phyloP scores from a whole-genome alignment of 2,797 vertebrate genomes.

The Pterois miles region DNA sequence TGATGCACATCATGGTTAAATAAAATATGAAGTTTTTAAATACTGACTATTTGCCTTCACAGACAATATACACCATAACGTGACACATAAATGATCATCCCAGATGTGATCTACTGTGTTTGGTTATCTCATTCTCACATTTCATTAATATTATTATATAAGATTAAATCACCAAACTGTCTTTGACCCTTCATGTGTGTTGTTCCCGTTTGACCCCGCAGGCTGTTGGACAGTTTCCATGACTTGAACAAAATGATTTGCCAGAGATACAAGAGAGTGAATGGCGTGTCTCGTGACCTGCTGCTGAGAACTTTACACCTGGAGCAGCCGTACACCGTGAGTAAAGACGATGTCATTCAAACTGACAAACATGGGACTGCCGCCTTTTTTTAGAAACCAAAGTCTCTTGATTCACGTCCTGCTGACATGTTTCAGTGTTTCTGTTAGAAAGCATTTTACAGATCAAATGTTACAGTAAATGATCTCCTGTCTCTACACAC shows the following conservation, averaged over 20 bases:
- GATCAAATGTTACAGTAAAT: not conserved
- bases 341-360: conserved; percentile 13
- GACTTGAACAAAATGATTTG: conserved; percentile 84
- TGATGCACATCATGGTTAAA: not conserved
- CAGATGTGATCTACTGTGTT: too few species aligned
- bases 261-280: conserved; percentile 76
- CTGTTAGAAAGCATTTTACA: not conserved
- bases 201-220: conserved; percentile 38
- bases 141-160: not conserved
- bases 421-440: not conserved
- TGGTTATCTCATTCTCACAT: not conserved
- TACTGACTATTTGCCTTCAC: too few species aligned
- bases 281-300: conserved; percentile 70
- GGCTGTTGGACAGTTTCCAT: conserved; percentile 80
- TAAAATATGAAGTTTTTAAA: not conserved
- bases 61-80: too few species aligned
- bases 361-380: not conserved
- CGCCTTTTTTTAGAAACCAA: not conserved
- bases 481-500: not conserved
- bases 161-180: not conserved
- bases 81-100: not conserved
- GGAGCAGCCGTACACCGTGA: conserved; percentile 65
- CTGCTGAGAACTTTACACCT: conserved; percentile 78
- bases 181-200: not conserved
- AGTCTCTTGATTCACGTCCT: not conserved